Conservation (phyloP, 2,113 vertebrate genomes). For the Aptenodytes forsteri region DNA sequence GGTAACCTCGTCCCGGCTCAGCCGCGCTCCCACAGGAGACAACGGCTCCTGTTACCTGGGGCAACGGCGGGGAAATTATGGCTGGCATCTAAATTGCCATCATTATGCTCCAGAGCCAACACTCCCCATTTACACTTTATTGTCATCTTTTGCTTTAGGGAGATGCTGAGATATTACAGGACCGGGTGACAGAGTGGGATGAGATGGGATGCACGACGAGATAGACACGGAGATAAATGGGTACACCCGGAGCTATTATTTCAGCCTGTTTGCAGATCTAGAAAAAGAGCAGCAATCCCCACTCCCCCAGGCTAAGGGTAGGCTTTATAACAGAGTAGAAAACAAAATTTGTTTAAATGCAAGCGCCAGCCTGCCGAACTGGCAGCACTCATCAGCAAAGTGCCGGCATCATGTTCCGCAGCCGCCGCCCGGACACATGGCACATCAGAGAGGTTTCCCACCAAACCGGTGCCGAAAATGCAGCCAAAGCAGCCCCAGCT, state of each 20-base stretch:
- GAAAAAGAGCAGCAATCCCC: neutral
- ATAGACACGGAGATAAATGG: slow-evolving; percentile 21
- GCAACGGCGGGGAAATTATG: slow-evolving; percentile 50
- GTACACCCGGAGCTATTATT: slow-evolving; percentile 21
- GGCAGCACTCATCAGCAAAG: neutral
- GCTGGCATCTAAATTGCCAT: slow-evolving; percentile 62
- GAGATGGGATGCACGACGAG: neutral
- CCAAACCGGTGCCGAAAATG: neutral
- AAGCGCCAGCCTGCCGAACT: neutral
- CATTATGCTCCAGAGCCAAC: slow-evolving; percentile 65
- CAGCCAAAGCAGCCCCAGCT: neutral
- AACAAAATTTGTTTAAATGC: slow-evolving; percentile 43
- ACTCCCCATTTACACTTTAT: slow-evolving; percentile 56
- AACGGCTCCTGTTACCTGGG: slow-evolving; percentile 51
- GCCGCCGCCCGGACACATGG: neutral
- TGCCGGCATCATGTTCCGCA: accelerated
- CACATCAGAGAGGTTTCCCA: neutral
- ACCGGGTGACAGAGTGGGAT: slow-evolving; percentile 11
- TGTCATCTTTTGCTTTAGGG: slow-evolving; percentile 58
- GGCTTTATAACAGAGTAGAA: neutral
- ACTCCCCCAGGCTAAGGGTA: neutral
- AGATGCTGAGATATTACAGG: slow-evolving; percentile 52
- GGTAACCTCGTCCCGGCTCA: slow-evolving; percentile 28
- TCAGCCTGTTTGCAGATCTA: neutral
- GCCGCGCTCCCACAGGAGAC: slow-evolving; percentile 33